Evolutionary conservation across 1,140 invertebrate genomes (phyloP).

Genomic region (Tetragnatha versicolor): DNA sequence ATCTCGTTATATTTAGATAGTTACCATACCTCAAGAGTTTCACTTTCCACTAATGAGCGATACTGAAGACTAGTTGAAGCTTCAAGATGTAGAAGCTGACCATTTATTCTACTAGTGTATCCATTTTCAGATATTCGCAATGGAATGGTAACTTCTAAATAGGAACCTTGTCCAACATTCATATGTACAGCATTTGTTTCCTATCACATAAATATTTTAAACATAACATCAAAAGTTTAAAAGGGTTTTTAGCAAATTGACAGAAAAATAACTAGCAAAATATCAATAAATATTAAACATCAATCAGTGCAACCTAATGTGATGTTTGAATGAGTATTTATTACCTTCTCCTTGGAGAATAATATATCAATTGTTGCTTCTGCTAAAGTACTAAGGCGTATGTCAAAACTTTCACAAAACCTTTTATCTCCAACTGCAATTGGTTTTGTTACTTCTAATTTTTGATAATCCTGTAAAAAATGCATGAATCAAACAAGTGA

Average conservation of each 20-base stretch:
- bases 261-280: background rate
- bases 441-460: conserved; percentile 63
- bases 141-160: conserved; percentile 93
- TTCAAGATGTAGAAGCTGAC: conserved; percentile 90
- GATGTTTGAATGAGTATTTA: background rate
- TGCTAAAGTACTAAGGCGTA: conserved; percentile 86
- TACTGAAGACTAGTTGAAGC: conserved; percentile 91
- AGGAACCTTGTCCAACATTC: conserved; percentile 90
- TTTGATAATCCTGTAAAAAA: conserved; percentile 61
- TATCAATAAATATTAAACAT: conserved; percentile 27
- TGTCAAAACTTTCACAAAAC: conserved; percentile 89
- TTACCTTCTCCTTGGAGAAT: conserved; percentile 89
- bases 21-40: conserved; percentile 80
- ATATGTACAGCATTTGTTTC: conserved; percentile 96
- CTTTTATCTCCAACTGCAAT: conserved; percentile 86
- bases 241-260: background rate
- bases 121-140: conserved; percentile 87
- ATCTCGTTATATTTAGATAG: too few species aligned
- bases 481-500: background rate
- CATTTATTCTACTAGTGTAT: conserved; percentile 88
- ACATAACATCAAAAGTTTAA: background rate
- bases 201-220: conserved; percentile 60
- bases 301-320: conserved; percentile 9
- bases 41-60: conserved; percentile 88
- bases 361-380: conserved; percentile 94